Conservation (phyloP, 2,797 vertebrate species). For the Zalophus californianus region DNA sequence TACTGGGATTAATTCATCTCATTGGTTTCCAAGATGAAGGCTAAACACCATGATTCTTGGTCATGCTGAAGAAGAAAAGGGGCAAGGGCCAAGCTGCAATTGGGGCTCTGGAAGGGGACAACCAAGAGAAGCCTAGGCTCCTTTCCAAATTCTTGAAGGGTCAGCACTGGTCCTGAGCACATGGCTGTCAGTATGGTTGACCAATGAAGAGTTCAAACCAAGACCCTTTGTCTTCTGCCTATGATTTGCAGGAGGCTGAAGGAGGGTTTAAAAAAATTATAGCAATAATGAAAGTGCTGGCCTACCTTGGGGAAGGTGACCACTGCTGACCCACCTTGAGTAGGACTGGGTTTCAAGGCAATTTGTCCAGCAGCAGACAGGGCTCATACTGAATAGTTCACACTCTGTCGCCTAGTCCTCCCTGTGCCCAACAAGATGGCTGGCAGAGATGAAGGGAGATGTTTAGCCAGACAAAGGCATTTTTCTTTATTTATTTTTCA, state of each 20-base stretch:
- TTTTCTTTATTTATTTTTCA: slow-evolving; percentile 65
- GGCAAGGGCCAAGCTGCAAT: background rate
- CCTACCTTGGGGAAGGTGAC: background rate
- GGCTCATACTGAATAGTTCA: background rate
- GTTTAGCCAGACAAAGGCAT: background rate
- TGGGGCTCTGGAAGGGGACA: background rate
- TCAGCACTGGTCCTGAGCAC: background rate
- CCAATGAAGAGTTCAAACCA: background rate
- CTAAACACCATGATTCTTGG: slow-evolving; percentile 34
- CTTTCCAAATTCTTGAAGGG: background rate
- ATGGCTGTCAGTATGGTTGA: background rate
- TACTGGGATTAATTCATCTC: slow-evolving; percentile 6
- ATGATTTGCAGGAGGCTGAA: background rate
- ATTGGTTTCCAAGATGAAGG: slow-evolving; percentile 42
- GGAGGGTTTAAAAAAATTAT: background rate
- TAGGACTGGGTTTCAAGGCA: background rate
- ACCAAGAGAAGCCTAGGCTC: background rate
- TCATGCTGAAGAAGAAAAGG: background rate
- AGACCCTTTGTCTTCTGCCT: background rate
- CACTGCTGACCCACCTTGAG: background rate
- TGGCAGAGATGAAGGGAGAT: background rate
- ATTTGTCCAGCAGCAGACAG: background rate
- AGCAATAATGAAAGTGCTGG: background rate
- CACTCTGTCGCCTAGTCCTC: background rate
- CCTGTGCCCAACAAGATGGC: slow-evolving; percentile 20